Evolutionary conservation across 1,140 invertebrate species (phyloP), one percentile per base, ranked within the genome.

Genomic region (Ladona fulva): DNA sequence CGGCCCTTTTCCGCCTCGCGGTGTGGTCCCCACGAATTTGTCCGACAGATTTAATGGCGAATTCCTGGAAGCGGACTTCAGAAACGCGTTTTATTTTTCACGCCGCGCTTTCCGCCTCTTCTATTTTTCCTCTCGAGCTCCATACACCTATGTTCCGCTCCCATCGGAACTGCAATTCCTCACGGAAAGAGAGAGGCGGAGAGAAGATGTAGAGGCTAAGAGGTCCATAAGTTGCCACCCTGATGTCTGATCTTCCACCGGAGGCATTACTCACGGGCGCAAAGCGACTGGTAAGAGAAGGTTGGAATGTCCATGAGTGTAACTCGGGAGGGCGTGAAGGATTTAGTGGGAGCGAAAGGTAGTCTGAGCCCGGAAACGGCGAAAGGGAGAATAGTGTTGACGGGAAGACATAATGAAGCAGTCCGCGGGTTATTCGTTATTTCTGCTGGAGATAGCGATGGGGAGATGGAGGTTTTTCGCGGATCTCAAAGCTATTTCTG

Each of bases 191-290:
- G 19, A 52, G 44, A 10, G 44, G 44, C 10, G 44, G 44, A 52
- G 44, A 66, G 52, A 66, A 66, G 52, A 66, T 66, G 52, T 19
- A 66, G 52, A 22, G 52, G 52, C 52, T 66, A 66, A 66, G 52
- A 66, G 52, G 52, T 66, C 52, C 52, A 66, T 66, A 66, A 66
- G 52, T 66, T 66, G 52, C 52, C 44, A 52, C 44, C 44, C 44
- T 11, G 44, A 52, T 52, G 44, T 52, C 44, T 52, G 52, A 66
- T 66, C 52, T 66, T 66, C 52, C 52, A 12, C n/a, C 3, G 5
- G n/a, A 16, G 52, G n/a, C 52, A 66, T 66, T 52, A 52, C 44
- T 52, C 44, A 52, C 44, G 52, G 52, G 16, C 16, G 52, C 52
- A 3, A 19, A 19, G 10, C 44, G 44, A 19, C 10, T 10, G 44